These are phyloP conservation scores for cattle (Bos taurus) DNA, from an alignment of 2,113 vertebrate species.

Conservation along the genomic window DNA sequence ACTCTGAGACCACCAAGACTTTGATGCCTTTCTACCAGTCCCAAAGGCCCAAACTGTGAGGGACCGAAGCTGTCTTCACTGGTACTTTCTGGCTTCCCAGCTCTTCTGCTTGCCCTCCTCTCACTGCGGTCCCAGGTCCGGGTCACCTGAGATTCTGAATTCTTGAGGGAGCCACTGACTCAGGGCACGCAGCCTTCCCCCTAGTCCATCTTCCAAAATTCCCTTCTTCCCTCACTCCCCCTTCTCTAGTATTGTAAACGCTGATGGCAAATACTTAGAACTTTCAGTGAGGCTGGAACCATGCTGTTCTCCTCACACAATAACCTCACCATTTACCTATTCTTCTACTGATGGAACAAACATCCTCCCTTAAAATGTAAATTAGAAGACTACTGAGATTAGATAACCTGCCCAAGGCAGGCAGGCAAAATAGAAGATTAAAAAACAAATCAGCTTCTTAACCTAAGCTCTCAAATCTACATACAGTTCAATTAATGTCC, in stretches of 20 bases:
- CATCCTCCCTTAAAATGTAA: not conserved
- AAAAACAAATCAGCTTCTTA: not conserved
- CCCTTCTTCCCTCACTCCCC: not conserved
- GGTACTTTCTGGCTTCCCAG: not conserved
- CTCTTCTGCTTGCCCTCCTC: not conserved
- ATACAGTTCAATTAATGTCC: not conserved
- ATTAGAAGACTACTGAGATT: not conserved
- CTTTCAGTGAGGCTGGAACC: not conserved
- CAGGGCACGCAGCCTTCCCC: not conserved
- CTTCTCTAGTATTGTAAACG: not conserved
- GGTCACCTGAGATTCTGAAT: not conserved
- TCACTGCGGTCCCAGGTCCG: not conserved
- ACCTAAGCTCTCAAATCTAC: not conserved
- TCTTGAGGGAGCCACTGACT: not conserved
- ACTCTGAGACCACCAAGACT: not conserved
- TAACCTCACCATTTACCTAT: not conserved
- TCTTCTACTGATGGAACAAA: not conserved
- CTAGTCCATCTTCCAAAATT: not conserved
- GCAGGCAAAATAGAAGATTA: not conserved
- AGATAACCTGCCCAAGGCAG: not conserved
- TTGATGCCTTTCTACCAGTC: not conserved
- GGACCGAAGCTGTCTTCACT: not conserved
- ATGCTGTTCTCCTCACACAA: not conserved
- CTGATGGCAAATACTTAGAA: not conserved
- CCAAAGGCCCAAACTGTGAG: not conserved